Percentiles rank a stretch among this genome's conserved stretches.
Conservation (phyloP, 2,888 invertebrate species). For the Heliconius hortense region DNA sequence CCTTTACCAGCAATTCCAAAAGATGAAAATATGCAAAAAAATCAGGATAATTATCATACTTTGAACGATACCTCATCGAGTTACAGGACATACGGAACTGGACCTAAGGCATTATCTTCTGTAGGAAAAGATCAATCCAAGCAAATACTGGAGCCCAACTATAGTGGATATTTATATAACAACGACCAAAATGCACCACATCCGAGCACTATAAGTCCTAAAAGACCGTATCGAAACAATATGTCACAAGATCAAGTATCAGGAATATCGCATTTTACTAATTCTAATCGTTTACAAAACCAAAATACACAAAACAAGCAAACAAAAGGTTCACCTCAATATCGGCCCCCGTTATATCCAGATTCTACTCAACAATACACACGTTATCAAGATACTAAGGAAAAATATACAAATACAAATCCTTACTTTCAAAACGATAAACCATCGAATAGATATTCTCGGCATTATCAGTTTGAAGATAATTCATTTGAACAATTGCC, state of each 20-base stretch:
- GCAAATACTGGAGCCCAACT: not conserved
- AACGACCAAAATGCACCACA: not conserved
- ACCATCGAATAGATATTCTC: not conserved
- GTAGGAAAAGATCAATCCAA: not conserved
- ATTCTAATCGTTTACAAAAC: not conserved
- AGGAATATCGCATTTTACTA: not conserved
- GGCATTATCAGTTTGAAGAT: not conserved
- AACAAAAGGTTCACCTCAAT: not conserved
- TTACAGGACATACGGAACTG: slow-evolving; percentile 26
- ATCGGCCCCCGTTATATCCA: not conserved
- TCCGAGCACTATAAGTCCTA: not conserved
- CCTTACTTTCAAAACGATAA: not conserved
- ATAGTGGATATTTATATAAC: not conserved
- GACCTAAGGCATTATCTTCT: slow-evolving; percentile 20
- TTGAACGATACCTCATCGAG: slow-evolving; percentile 6
- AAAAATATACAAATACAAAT: slow-evolving; percentile 4
- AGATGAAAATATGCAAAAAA: not conserved
- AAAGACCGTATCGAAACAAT: slow-evolving; percentile 1
- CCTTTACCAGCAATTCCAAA: slow-evolving; percentile 29
- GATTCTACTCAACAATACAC: not conserved
- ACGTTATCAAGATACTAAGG: not conserved
- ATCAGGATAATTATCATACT: slow-evolving; percentile 2
- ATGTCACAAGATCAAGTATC: not conserved
- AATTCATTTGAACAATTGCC: not conserved
- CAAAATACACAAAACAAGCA: not conserved